Percentiles rank a stretch among this genome's conserved stretches.
These are phyloP conservation scores for Auanema sp. DNA, from an alignment of 2,888 invertebrate species.

Conservation along the genomic window DNA sequence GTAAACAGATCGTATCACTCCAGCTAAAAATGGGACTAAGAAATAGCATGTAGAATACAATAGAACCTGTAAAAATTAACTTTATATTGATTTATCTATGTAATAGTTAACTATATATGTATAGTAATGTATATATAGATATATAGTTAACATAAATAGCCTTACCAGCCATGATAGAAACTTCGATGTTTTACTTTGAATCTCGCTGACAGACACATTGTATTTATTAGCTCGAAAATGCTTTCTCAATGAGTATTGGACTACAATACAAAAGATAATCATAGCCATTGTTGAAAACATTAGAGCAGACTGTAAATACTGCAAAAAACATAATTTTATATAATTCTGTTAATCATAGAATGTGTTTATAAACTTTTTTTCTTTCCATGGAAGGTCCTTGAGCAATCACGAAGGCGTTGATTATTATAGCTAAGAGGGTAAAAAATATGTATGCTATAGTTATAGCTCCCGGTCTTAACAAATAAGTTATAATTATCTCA, in stretches of 20 bases:
- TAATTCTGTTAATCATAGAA: no score
- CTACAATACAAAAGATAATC: constrained; percentile 12
- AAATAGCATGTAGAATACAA: constrained; percentile 16
- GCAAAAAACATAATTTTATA: background rate
- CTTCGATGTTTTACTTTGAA: constrained; percentile 18
- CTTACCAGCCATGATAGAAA: constrained; percentile 16
- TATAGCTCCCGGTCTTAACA: constrained; percentile 16
- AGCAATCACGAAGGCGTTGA: no score
- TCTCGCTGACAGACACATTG: constrained; percentile 15
- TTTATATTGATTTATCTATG: no score
- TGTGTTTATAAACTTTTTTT: constrained; percentile 2
- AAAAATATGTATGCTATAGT: constrained; percentile 14
- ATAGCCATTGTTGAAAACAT: constrained; percentile 1
- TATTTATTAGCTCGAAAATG: constrained; percentile 19
- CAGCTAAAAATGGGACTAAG: no score
- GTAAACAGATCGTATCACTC: no score
- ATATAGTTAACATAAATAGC: no score
- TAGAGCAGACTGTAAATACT: background rate
- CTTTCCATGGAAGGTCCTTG: no score
- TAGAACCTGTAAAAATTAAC: constrained; percentile 10
- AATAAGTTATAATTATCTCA: background rate
- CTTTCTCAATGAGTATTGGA: constrained; percentile 12
- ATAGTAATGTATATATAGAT: no score
- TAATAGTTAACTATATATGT: no score
- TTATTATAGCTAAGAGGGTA: background rate